A percentile compares a stretch with the other conserved stretches of the same genome.
phyloP scores from a whole-genome alignment of 2,797 vertebrate species.

The Mallotus villosus region DNA sequence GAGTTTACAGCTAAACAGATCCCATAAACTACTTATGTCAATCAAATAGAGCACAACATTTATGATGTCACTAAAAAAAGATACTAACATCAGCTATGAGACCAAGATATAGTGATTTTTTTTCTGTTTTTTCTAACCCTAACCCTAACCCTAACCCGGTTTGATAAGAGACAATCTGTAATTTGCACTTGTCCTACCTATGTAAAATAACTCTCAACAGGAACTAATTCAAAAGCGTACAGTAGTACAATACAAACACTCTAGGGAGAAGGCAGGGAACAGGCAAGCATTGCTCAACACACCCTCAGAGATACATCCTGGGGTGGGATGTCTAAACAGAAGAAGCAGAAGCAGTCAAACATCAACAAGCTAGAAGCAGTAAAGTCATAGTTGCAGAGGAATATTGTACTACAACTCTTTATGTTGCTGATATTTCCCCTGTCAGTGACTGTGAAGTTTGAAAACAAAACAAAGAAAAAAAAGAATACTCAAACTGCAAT shows the following conservation, averaged over 20 bases:
- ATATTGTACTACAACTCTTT: too few species aligned
- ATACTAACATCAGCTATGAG: not conserved
- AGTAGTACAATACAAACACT: not conserved
- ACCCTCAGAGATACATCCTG: too few species aligned
- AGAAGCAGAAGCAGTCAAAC: too few species aligned
- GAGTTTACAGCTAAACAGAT: not conserved
- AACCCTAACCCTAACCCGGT: too few species aligned
- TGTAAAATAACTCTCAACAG: not conserved
- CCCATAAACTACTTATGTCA: not conserved
- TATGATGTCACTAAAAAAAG: not conserved
- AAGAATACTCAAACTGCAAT: too few species aligned
- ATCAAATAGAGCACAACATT: conserved; percentile 33
- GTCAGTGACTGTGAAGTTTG: not conserved
- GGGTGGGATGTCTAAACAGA: too few species aligned
- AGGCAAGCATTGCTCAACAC: too few species aligned
- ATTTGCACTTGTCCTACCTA: not conserved
- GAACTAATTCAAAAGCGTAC: not conserved
- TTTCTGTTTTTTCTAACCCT: too few species aligned
- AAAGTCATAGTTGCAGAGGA: too few species aligned
- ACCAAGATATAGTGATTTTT: not conserved
- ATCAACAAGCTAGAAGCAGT: too few species aligned
- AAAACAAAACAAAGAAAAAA: too few species aligned
- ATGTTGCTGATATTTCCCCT: not conserved
- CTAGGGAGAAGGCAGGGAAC: not conserved
- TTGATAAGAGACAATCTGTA: not conserved